Conservation (phyloP, 1,140 invertebrate genomes). For the Periplaneta americana region DNA sequence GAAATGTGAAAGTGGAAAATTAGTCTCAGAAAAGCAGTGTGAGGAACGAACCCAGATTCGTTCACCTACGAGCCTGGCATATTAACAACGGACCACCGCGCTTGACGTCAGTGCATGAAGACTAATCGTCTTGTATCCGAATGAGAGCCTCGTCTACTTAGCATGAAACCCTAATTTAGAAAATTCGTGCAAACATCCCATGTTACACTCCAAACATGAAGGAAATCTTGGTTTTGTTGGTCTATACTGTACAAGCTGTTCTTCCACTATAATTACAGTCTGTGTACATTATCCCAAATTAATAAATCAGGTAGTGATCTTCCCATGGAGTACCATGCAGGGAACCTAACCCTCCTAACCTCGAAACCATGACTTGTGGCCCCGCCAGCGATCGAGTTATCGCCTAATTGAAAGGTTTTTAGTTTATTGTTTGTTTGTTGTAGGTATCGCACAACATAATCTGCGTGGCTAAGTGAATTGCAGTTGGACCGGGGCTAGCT, state of each 20-base stretch:
- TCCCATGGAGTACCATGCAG: too few relatives aligned
- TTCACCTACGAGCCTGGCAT: background rate
- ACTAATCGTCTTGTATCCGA: background rate
- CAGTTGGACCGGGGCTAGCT: background rate
- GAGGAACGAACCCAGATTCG: background rate
- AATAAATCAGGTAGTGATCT: constrained; percentile 5
- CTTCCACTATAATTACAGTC: background rate
- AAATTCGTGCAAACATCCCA: background rate
- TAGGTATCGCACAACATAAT: background rate
- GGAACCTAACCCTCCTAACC: background rate
- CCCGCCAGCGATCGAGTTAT: background rate
- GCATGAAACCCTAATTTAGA: background rate
- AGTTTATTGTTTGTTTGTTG: constrained; percentile 5
- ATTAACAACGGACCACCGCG: background rate
- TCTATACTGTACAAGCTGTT: background rate
- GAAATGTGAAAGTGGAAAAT: too few relatives aligned
- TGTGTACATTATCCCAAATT: constrained; percentile 6
- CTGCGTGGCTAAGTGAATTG: background rate
- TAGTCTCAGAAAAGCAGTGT: too few relatives aligned
- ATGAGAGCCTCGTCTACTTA: background rate
- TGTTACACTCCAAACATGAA: background rate
- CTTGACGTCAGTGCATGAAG: background rate
- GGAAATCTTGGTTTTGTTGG: background rate
- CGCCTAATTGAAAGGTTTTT: constrained; percentile 10
- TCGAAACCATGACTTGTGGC: background rate